phyloP scores from a whole-genome alignment of 2,888 invertebrate species.

The Erebia ligea region DNA sequence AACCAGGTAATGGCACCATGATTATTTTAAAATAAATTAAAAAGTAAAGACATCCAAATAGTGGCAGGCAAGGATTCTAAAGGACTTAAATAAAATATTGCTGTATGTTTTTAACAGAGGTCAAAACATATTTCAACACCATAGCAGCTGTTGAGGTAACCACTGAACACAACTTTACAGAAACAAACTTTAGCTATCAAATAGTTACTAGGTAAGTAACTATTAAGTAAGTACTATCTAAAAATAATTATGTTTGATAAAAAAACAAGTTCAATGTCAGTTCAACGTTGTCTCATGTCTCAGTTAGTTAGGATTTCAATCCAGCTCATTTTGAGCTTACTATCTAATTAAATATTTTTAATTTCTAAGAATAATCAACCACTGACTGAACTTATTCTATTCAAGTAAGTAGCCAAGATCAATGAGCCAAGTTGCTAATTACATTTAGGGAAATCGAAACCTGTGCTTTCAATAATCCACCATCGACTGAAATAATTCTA shows the following conservation, averaged over 20 bases:
- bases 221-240: neutral
- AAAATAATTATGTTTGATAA: too few species aligned
- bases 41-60: conserved; percentile 34
- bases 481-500: neutral
- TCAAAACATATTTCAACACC: neutral
- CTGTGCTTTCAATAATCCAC: neutral
- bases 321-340: neutral
- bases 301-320: conserved; percentile 39
- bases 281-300: neutral
- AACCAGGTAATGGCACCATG: conserved; percentile 72
- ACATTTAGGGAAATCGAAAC: too few species aligned
- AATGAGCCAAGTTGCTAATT: too few species aligned
- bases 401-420: too few species aligned
- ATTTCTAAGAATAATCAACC: neutral
- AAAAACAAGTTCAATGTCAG: neutral
- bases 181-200: neutral
- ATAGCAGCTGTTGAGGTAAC: conserved; percentile 4
- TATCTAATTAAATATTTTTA: too few species aligned
- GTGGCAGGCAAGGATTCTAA: conserved; percentile 30
- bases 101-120: conserved; percentile 19
- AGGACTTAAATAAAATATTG: conserved; percentile 19
- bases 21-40: conserved; percentile 48
- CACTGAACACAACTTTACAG: neutral
- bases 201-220: neutral
- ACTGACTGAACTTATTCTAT: neutral